Percentiles rank a stretch among this genome's conserved stretches.
Conservation (phyloP, 2,113 vertebrate genomes). For the Plecturocebus donacophilus region DNA sequence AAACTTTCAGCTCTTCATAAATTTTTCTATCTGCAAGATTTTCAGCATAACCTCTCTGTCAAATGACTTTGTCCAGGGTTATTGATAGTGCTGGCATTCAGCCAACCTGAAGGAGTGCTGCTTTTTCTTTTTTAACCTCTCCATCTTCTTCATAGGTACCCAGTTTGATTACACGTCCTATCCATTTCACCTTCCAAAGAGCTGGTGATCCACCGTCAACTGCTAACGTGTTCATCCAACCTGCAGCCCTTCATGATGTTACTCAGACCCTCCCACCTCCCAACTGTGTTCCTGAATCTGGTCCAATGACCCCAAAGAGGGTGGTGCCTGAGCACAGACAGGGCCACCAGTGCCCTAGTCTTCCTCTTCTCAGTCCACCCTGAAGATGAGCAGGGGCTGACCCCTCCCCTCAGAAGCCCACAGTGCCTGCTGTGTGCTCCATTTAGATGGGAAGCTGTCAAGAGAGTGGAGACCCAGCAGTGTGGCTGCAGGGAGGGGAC, state of each 20-base stretch:
- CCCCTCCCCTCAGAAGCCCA: background rate
- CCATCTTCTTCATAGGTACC: background rate
- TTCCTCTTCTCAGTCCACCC: background rate
- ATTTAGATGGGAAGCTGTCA: rapidly evolving
- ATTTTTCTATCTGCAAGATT: background rate
- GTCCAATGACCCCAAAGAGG: background rate
- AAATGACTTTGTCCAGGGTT: no score
- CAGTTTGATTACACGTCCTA: rapidly evolving
- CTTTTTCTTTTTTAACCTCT: background rate
- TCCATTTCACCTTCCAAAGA: background rate
- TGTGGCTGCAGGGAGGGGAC: background rate
- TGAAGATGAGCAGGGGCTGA: background rate
- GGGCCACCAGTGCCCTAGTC: background rate
- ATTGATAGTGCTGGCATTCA: background rate
- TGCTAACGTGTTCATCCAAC: rapidly evolving
- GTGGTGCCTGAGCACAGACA: background rate
- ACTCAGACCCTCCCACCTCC: background rate
- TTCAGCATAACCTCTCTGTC: background rate
- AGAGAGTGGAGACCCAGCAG: background rate
- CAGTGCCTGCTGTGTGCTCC: no score
- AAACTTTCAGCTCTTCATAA: background rate
- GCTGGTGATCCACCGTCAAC: background rate
- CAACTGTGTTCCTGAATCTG: background rate
- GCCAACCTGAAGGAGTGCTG: background rate
- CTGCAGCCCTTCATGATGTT: rapidly evolving